A percentile compares a stretch with the other conserved stretches of the same genome.
These are phyloP conservation scores for Endotricha flammealis DNA, from an alignment of 2,888 invertebrate genomes.

Conservation along the genomic window DNA sequence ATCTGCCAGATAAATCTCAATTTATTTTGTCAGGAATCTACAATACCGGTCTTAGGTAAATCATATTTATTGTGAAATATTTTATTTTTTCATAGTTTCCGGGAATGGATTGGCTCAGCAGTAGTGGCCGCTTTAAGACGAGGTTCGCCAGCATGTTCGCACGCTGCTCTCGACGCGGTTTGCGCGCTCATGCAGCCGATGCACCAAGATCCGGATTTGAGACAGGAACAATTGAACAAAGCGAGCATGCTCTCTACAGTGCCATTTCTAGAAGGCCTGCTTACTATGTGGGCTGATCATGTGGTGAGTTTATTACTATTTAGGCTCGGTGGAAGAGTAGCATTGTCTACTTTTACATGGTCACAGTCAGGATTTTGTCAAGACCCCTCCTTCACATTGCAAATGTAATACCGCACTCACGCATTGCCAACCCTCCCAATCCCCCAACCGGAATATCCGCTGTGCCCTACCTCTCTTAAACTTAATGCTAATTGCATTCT, in stretches of 20 bases:
- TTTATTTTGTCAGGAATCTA: too few species aligned
- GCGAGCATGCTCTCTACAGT: constrained; percentile 94
- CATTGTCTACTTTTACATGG: too few species aligned
- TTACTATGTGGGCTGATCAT: constrained; percentile 96
- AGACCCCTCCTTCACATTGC: too few species aligned
- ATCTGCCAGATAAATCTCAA: too few species aligned
- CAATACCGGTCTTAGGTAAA: too few species aligned
- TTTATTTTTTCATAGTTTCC: constrained; percentile 80
- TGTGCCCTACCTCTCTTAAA: too few species aligned
- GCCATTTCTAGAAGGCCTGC: constrained; percentile 93
- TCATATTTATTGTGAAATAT: too few species aligned
- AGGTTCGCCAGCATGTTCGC: constrained; percentile 93
- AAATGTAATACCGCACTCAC: too few species aligned
- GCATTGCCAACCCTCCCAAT: too few species aligned
- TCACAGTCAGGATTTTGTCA: too few species aligned
- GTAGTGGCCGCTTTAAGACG: constrained; percentile 93
- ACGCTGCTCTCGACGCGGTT: constrained; percentile 97
- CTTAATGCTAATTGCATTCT: neutral
- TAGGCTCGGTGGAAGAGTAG: too few species aligned
- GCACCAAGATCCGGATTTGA: constrained; percentile 96
- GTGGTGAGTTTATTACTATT: constrained; percentile 89
- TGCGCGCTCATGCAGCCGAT: constrained; percentile 99
- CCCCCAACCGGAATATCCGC: too few species aligned
- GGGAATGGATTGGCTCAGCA: constrained; percentile 95
- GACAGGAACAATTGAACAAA: constrained; percentile 99